Evolutionary conservation across 2,797 vertebrate species (phyloP).

Genomic region (Cheirogaleus major): DNA sequence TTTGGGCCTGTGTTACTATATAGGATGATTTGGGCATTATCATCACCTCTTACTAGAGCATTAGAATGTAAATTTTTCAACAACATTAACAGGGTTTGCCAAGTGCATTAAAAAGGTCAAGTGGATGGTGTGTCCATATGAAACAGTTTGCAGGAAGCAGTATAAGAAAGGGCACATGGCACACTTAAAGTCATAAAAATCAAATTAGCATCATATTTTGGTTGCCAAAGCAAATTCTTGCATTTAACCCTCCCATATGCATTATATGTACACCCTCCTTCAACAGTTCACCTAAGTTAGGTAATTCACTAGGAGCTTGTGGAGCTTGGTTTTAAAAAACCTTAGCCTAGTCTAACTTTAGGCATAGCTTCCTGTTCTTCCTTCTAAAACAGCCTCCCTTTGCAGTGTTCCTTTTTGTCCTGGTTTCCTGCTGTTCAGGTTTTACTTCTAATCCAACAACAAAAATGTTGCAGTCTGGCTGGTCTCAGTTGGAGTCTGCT

Average conservation of each 20-base stretch:
- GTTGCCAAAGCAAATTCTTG: constrained; percentile 79
- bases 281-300: not conserved
- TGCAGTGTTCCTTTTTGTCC: not conserved
- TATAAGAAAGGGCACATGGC: not conserved
- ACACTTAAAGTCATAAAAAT: constrained; percentile 7
- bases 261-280: not conserved
- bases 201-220: constrained; percentile 61
- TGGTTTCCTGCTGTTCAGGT: not conserved
- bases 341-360: not conserved
- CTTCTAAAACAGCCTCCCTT: not conserved
- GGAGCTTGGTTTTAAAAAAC: constrained; percentile 13
- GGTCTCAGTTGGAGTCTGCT: not conserved
- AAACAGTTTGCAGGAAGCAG: not conserved
- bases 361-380: not conserved
- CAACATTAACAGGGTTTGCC: not conserved
- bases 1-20: not conserved
- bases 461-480: not conserved
- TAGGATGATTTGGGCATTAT: not conserved
- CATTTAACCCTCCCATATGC: not conserved
- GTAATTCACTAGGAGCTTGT: not conserved
- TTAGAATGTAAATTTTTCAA: not conserved
- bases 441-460: not conserved
- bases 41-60: not conserved
- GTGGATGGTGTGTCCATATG: not conserved
- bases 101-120: not conserved